phyloP scores from a whole-genome alignment of 2,113 vertebrate species.

The Ardeotis arabs region DNA sequence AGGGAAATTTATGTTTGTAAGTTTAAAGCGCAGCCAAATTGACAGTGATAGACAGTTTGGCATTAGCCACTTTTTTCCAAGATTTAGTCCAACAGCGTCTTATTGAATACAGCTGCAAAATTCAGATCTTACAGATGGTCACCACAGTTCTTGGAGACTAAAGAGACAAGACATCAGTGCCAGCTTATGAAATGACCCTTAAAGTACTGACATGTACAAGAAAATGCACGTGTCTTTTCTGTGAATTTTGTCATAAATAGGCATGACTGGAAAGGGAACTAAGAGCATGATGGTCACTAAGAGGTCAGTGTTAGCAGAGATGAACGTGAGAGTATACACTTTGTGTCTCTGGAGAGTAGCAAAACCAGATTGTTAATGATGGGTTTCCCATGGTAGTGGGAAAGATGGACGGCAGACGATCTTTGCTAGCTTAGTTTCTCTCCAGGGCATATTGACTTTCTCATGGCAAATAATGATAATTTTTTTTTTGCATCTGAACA shows the following conservation, averaged over 20 bases:
- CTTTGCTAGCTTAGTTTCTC: not conserved
- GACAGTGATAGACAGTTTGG: conserved; percentile 46
- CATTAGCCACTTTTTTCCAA: conserved; percentile 55
- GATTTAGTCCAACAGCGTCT: conserved; percentile 47
- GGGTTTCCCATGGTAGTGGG: not conserved
- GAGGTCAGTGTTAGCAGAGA: not conserved
- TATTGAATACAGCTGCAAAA: conserved; percentile 69
- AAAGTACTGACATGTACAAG: conserved; percentile 4
- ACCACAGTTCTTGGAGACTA: conserved; percentile 6
- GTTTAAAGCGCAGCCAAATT: conserved; percentile 49
- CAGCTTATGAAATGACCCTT: conserved; percentile 47
- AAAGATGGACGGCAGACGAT: not conserved
- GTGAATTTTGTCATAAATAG: not conserved
- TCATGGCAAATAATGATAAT: not conserved
- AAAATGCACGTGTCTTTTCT: not conserved
- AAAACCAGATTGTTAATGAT: not conserved
- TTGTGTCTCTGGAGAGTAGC: not conserved
- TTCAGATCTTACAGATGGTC: conserved; percentile 43
- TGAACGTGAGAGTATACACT: not conserved
- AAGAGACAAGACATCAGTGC: conserved; percentile 8
- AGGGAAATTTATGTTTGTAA: conserved; percentile 48
- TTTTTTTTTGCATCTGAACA: not conserved
- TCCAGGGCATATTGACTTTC: not conserved
- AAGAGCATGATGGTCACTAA: not conserved
- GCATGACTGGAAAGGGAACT: not conserved